Conservation (phyloP, 2,113 vertebrate species). For the Oreochromis tanganicae region DNA sequence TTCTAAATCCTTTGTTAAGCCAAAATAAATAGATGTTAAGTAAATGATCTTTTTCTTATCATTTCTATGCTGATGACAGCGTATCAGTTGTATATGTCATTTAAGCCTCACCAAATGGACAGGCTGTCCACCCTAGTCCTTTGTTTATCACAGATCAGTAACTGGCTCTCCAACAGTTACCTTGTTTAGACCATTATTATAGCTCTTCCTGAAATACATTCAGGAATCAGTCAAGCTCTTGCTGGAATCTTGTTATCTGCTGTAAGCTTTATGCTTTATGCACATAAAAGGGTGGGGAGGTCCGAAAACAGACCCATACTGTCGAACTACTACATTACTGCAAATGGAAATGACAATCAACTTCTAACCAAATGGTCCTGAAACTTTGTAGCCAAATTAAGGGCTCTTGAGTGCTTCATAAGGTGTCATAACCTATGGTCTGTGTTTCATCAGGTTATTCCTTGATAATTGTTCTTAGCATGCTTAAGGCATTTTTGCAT, state of each 20-base stretch:
- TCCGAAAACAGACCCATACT: not conserved
- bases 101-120: not conserved
- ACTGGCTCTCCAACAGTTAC: not conserved
- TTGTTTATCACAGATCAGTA: not conserved
- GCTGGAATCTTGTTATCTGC: not conserved
- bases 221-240: not conserved
- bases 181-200: not conserved
- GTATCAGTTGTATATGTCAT: not conserved
- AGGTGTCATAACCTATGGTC: not conserved
- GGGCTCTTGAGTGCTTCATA: not conserved
- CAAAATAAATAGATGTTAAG: not conserved
- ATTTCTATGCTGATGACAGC: not conserved
- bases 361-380: not conserved
- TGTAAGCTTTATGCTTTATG: not conserved
- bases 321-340: not conserved
- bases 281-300: not conserved
- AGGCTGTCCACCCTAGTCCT: not conserved
- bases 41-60: rapidly evolving
- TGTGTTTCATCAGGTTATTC: not conserved
- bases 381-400: not conserved
- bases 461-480: not conserved
- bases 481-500: not conserved
- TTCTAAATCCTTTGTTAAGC: not conserved
- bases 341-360: not conserved
- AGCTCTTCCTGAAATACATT: not conserved